These are phyloP conservation scores for Cephus spinipes DNA, from an alignment of 2,888 invertebrate species.

Conservation along the genomic window DNA sequence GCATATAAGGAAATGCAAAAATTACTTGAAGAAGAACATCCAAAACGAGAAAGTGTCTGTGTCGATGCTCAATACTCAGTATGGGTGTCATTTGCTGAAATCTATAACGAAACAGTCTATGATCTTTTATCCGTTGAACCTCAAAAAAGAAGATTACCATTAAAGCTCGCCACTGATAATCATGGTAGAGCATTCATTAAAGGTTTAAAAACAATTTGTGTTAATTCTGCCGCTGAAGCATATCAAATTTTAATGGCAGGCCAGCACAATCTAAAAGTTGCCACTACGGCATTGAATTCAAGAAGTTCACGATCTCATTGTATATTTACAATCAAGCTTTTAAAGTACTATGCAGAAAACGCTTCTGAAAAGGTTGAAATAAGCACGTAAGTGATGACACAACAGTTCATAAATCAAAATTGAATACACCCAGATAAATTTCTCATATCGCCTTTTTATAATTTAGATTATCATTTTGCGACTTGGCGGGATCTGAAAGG, in stretches of 20 bases:
- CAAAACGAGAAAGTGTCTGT: conserved; percentile 40
- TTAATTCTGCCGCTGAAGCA: conserved; percentile 83
- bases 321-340: conserved; percentile 86
- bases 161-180: conserved; percentile 56
- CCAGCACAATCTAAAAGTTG: conserved; percentile 82
- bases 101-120: conserved; percentile 91
- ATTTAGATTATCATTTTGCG: conserved; percentile 82
- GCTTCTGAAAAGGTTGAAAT: conserved; percentile 52
- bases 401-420: conserved; percentile 5
- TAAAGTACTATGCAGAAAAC: conserved; percentile 69
- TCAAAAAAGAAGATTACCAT: conserved; percentile 47
- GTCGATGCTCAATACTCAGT: conserved; percentile 65
- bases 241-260: conserved; percentile 86
- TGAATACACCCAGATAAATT: neutral
- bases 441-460: conserved; percentile 8
- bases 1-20: conserved; percentile 59
- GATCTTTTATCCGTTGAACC: conserved; percentile 77
- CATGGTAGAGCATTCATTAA: conserved; percentile 56
- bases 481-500: conserved; percentile 93
- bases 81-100: conserved; percentile 92
- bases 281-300: conserved; percentile 85
- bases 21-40: conserved; percentile 53
- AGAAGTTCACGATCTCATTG: conserved; percentile 93
- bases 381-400: conserved; percentile 50
- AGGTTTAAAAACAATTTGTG: conserved; percentile 71